Percentiles rank a stretch among this genome's conserved stretches.
Evolutionary conservation across 2,113 vertebrate species (phyloP).

Genomic region (Catharus minimus): DNA sequence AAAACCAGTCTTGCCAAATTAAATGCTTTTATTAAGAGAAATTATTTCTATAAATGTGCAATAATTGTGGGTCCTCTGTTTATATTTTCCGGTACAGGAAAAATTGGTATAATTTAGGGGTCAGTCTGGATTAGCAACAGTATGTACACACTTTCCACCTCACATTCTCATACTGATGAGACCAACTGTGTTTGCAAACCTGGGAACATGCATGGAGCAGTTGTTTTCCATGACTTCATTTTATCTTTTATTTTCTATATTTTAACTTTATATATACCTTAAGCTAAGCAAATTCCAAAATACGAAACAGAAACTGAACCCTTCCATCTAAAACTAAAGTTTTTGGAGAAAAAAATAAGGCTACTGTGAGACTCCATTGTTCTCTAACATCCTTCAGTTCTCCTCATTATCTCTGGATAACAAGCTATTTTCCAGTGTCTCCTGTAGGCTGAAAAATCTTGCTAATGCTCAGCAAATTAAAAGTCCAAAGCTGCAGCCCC

Average conservation of each 20-base stretch:
- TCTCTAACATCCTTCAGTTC: neutral
- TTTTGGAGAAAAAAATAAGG: neutral
- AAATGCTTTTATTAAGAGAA: neutral
- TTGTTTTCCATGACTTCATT: neutral
- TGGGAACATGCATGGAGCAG: neutral
- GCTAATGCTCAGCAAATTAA: neutral
- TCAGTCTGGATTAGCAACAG: neutral
- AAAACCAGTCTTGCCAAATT: neutral
- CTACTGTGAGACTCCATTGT: accelerated
- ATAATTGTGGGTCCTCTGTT: neutral
- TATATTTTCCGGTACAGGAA: neutral
- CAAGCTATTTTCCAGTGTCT: neutral
- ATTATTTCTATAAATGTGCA: neutral
- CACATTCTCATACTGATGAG: neutral
- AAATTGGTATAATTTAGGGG: neutral
- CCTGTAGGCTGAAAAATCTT: neutral
- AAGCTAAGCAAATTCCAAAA: neutral
- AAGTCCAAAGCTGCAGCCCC: neutral
- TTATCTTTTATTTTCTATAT: neutral
- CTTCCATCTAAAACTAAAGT: neutral
- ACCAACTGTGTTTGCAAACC: neutral
- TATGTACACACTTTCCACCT: neutral
- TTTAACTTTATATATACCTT: neutral
- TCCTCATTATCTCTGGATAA: neutral
- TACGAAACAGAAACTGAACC: neutral